Evolutionary conservation across 2,797 vertebrate species (phyloP), one percentile per base, ranked within the genome.

Genomic region (Hapalemur alaotrensis): DNA sequence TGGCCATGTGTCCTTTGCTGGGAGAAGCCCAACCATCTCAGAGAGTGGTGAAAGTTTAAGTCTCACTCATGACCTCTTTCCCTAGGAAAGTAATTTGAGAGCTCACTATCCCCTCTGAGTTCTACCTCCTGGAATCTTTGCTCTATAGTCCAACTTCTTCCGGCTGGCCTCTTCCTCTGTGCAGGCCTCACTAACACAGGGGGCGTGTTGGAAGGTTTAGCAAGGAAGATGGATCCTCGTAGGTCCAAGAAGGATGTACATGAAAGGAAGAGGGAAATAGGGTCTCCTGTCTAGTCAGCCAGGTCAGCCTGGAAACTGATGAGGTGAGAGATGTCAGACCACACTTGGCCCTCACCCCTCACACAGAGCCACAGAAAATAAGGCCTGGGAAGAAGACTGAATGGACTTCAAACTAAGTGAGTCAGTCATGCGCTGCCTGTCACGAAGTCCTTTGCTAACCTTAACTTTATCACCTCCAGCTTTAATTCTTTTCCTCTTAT

Each of bases 191-290:
- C 20, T 41, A 72, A 59, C 25, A 63, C 3, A 57, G 84, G 63
- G 46, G 89, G 43, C 54, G 38, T 69, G 5, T 92, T 87, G 46
- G 8, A 87, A 86, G 48, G 30, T 7, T 83, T 67, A 52, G 22
- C 50, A 41, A 67, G 30, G 54, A 95, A 88, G 41, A 87, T 5
- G 41, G 69, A 41, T 35, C 38, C 59, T 82, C 46, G 11, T 10
- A 69, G 63, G 57, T 86, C 93, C 50, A 89, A 89, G 59, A 92
- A 43, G 50, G 20, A 59, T 1, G 8, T 14, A 46, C 35, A 41
- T 32, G 41, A 86, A 94, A 96, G 22, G 70, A 43, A 75, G 69
- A 86, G 38, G 30, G 69, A 95, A 95, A 57, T 25, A 79, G 48
- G 38, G 38, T 41, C 52, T 73, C 50, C n/a, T 14, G 22, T 18